These are phyloP conservation scores for Cuculus canorus DNA, from an alignment of 2,797 vertebrate species.

Conservation along the genomic window DNA sequence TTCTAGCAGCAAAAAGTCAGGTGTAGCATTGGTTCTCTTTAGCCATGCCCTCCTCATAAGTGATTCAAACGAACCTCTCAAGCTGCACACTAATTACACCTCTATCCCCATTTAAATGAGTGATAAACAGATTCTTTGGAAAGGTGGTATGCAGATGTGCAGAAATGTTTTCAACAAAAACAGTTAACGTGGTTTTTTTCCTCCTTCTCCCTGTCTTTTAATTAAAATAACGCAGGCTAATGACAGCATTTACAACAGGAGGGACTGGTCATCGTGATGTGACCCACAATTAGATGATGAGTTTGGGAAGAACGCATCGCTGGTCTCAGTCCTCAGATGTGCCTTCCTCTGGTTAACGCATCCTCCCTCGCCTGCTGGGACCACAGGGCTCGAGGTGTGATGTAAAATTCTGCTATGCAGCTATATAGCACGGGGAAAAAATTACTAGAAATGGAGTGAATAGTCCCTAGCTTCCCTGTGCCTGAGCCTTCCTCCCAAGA, in stretches of 20 bases:
- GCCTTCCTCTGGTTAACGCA: constrained; percentile 2
- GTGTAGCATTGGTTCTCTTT: not conserved
- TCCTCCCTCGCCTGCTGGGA: not conserved
- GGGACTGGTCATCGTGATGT: not conserved
- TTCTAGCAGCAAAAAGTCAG: not conserved
- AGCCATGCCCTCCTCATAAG: not conserved
- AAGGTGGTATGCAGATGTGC: not conserved
- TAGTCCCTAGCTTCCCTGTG: not conserved
- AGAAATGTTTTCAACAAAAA: not conserved
- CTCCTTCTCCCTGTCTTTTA: not conserved
- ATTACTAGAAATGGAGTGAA: not conserved
- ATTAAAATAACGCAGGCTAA: constrained; percentile 24
- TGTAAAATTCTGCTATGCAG: not conserved
- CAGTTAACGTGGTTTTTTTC: not conserved
- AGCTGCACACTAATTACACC: not conserved
- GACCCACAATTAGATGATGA: not conserved
- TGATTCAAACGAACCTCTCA: not conserved
- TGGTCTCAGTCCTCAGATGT: constrained; percentile 14
- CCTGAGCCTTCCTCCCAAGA: not conserved
- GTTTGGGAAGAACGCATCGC: not conserved
- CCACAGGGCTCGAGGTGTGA: not conserved
- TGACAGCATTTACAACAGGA: not conserved
- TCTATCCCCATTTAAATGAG: not conserved
- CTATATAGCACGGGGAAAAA: not conserved
- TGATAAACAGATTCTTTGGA: not conserved